Evolutionary conservation across 2,888 invertebrate species (phyloP), one percentile per base, ranked within the genome.

Genomic region (Eudasyphora cyanicolor): DNA sequence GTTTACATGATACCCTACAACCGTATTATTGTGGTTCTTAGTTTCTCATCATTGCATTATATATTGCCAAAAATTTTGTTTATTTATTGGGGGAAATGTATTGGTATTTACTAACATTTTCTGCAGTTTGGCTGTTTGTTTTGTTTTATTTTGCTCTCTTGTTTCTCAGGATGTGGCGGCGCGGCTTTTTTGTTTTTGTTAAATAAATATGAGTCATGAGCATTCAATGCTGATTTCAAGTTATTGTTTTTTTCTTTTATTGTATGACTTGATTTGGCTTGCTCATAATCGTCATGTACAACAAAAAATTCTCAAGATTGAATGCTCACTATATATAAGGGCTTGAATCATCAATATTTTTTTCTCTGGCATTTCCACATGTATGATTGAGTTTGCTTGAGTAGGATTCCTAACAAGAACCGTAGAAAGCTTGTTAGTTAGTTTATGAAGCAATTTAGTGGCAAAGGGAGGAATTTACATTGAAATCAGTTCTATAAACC

Each of bases 181-280:
- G n/a, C n/a, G n/a, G n/a, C n/a, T n/a, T n/a, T n/a, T n/a, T n/a
- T n/a, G n/a, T n/a, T n/a, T n/a, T n/a, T n/a, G n/a, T n/a, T n/a
- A n/a, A n/a, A n/a, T n/a, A n/a, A n/a, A n/a, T n/a, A n/a, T 45
- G 45, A 12, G 32, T 32, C 32, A 32, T 32, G 19, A 19, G 38
- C n/a, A 49, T 69, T 60, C 8, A 29, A n/a, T n/a, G n/a, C n/a
- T n/a, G n/a, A n/a, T n/a, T n/a, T n/a, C 32, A 29, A n/a, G 12
- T 27, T n/a, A n/a, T n/a, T n/a, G n/a, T n/a, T n/a, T 60, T 29
- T 32, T 32, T 14, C 57, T 57, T 79, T n/a, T 75, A 27, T 82
- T 70, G 74, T 75, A 35, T 74, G 51, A n/a, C 32, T 29, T n/a
- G n/a, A n/a, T n/a, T 76, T 81, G 32, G 17, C 71, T 19, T 73